Conservation (phyloP, 2,113 vertebrate species). For the Phoxinus phoxinus region DNA sequence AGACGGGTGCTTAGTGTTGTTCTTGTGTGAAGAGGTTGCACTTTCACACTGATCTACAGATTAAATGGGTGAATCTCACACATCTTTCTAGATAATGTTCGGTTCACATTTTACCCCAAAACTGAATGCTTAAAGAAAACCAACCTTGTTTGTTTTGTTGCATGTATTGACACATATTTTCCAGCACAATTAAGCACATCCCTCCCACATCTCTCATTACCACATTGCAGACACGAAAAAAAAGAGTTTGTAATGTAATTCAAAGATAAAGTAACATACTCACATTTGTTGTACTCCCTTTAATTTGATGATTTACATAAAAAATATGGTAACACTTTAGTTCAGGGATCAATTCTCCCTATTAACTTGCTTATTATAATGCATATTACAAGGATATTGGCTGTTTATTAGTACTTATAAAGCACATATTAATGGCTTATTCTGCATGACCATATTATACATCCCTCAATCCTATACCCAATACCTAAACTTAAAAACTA, state of each 20-base stretch:
- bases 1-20: slow-evolving; percentile 1
- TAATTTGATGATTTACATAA: not conserved
- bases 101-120: not conserved
- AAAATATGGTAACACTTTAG: not conserved
- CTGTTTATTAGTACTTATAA: too few species aligned
- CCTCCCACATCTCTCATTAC: not conserved
- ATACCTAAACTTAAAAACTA: too few species aligned
- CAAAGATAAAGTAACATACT: not conserved
- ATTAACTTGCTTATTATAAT: too few species aligned
- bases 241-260: not conserved
- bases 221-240: not conserved
- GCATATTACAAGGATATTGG: too few species aligned
- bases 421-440: too few species aligned
- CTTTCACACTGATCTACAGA: not conserved
- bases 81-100: not conserved
- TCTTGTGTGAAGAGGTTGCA: slow-evolving; percentile 6
- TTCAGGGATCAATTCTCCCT: too few species aligned
- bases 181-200: not conserved
- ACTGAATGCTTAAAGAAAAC: not conserved
- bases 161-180: not conserved
- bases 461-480: too few species aligned
- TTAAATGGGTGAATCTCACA: not conserved
- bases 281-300: not conserved
- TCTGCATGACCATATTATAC: too few species aligned
- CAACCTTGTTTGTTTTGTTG: not conserved